These are phyloP conservation scores for Myotis pilosus DNA, from an alignment of 2,797 vertebrate genomes.

Conservation along the genomic window DNA sequence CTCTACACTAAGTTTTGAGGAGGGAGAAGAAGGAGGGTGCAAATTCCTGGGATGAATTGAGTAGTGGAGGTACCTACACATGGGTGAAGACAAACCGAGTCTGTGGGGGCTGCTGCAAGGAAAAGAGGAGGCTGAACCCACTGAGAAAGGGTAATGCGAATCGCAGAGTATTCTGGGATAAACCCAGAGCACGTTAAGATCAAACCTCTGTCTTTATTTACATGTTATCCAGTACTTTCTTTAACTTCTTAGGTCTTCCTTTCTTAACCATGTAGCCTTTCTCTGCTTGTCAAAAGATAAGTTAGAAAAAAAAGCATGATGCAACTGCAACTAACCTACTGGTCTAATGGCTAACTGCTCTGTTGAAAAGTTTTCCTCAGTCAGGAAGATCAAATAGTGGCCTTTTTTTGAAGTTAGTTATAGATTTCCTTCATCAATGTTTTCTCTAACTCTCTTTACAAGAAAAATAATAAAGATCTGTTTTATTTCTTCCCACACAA, in stretches of 20 bases:
- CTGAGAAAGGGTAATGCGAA: no score
- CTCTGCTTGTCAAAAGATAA: neutral
- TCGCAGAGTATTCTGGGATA: no score
- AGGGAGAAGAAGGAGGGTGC: neutral
- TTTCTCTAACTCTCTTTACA: neutral
- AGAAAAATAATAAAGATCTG: neutral
- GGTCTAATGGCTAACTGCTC: neutral
- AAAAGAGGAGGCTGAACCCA: neutral
- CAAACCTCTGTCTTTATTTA: neutral
- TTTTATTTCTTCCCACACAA: neutral
- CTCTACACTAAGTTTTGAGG: neutral
- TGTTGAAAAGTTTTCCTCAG: neutral
- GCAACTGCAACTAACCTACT: neutral
- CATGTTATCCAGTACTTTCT: neutral
- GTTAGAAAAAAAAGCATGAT: neutral
- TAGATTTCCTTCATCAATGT: neutral
- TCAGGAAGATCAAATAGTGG: neutral
- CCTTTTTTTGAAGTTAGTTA: neutral
- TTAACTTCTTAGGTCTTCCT: neutral
- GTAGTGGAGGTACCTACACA: neutral
- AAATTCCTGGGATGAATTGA: neutral
- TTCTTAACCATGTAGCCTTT: neutral
- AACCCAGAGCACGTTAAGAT: rapidly evolving
- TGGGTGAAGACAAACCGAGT: neutral
- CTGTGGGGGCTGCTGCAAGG: rapidly evolving